Percentiles rank a stretch among this genome's conserved stretches.
These are phyloP conservation scores for Eustalomyia histrio DNA, from an alignment of 2,888 invertebrate species.

Conservation along the genomic window DNA sequence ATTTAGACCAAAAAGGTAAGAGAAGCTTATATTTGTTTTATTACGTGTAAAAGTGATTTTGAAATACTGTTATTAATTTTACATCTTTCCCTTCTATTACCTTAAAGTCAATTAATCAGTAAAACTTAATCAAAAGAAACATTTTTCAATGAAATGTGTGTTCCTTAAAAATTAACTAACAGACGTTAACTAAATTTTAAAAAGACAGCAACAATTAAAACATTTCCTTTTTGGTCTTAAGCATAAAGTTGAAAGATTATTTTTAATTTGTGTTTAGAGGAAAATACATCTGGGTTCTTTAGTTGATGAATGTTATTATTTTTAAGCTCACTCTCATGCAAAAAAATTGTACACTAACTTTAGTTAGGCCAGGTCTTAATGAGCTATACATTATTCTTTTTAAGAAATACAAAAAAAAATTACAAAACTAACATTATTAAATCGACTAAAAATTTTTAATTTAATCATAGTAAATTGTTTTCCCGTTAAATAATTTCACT, in stretches of 20 bases:
- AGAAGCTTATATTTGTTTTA: neutral
- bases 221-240: neutral
- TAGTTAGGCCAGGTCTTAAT: too few relatives aligned
- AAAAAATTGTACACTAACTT: too few relatives aligned
- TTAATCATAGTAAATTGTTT: too few relatives aligned
- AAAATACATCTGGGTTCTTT: neutral
- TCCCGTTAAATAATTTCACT: too few relatives aligned
- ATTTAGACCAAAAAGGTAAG: neutral
- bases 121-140: constrained; percentile 29
- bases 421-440: too few relatives aligned
- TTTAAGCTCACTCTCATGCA: too few relatives aligned
- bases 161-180: neutral
- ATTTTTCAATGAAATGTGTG: constrained; percentile 22
- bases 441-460: too few relatives aligned
- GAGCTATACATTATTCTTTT: too few relatives aligned
- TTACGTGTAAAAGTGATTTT: constrained; percentile 13
- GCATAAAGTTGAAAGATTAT: neutral
- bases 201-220: neutral
- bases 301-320: too few relatives aligned
- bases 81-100: neutral
- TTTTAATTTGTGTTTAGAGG: neutral
- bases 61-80: constrained; percentile 16
- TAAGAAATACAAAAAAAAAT: too few relatives aligned
- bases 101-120: constrained; percentile 56
- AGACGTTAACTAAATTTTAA: neutral